A percentile compares a stretch with the other conserved stretches of the same genome.
Conservation (phyloP, 2,113 vertebrate species). For the Odontophorus gujanensis region DNA sequence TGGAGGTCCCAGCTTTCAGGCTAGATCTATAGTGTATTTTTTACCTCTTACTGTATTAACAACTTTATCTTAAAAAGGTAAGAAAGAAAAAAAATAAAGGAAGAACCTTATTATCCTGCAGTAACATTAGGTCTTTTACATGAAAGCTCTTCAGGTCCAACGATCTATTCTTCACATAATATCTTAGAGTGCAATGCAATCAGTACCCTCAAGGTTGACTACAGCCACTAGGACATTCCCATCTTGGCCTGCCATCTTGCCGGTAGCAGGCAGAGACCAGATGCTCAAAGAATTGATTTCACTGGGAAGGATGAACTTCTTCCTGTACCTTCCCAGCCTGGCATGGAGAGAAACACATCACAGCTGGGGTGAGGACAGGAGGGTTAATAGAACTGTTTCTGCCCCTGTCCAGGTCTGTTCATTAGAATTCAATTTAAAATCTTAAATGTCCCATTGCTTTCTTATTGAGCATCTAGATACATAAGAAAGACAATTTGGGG, state of each 20-base stretch:
- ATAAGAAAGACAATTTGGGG: neutral
- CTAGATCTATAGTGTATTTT: neutral
- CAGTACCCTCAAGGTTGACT: constrained; percentile 4
- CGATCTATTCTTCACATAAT: neutral
- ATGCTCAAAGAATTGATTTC: constrained; percentile 44
- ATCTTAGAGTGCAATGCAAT: neutral
- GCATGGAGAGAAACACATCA: neutral
- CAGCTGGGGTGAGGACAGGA: neutral
- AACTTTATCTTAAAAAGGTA: neutral
- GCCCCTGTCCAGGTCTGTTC: neutral
- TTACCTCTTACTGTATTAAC: neutral
- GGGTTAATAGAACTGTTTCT: neutral
- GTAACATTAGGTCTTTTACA: neutral
- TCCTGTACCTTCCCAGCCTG: neutral
- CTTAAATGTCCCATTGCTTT: neutral
- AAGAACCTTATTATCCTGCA: neutral
- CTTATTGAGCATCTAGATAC: neutral
- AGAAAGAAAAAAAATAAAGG: neutral
- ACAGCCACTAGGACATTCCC: constrained; percentile 16
- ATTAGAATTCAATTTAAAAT: neutral
- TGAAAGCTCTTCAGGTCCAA: neutral
- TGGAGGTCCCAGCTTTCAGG: neutral
- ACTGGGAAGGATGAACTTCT: neutral
- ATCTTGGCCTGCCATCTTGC: constrained; percentile 43
- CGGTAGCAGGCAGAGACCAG: constrained; percentile 25